Percentiles rank a stretch among this genome's conserved stretches.
Conservation (phyloP, 1,140 invertebrate genomes). For the Brachionus manjavacas region DNA sequence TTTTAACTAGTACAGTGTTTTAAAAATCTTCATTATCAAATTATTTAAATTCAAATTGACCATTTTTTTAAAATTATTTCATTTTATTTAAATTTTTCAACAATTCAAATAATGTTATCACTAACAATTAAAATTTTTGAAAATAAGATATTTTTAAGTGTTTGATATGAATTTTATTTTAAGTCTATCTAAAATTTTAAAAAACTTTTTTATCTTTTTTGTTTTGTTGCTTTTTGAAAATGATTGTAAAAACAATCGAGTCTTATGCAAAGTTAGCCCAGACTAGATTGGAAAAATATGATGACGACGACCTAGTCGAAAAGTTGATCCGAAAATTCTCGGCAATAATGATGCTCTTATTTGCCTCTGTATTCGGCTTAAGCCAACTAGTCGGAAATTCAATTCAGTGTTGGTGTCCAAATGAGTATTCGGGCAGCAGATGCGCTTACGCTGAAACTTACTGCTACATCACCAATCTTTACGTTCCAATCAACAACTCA, state of each 20-base stretch:
- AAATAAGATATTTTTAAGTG: no score
- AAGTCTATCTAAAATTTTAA: neutral
- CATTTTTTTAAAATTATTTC: no score
- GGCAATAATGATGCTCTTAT: constrained; percentile 8
- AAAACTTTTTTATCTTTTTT: neutral
- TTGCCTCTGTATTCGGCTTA: neutral
- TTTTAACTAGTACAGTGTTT: no score
- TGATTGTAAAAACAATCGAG: neutral
- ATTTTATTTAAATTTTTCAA: neutral
- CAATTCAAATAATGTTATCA: neutral
- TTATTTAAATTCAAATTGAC: no score
- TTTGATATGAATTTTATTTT: no score
- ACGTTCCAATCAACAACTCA: neutral
- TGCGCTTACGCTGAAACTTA: neutral
- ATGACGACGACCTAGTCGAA: constrained; percentile 7
- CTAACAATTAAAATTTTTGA: neutral
- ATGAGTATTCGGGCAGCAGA: constrained; percentile 15
- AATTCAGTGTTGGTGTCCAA: constrained; percentile 9
- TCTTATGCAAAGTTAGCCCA: neutral
- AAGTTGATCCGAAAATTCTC: constrained; percentile 3
- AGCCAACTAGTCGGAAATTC: constrained; percentile 4
- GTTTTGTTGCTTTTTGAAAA: neutral
- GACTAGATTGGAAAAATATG: neutral
- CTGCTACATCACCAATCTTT: constrained; percentile 31
- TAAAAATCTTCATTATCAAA: no score